These are phyloP conservation scores for Gila orcuttii DNA, from an alignment of 2,113 vertebrate genomes.

Conservation along the genomic window DNA sequence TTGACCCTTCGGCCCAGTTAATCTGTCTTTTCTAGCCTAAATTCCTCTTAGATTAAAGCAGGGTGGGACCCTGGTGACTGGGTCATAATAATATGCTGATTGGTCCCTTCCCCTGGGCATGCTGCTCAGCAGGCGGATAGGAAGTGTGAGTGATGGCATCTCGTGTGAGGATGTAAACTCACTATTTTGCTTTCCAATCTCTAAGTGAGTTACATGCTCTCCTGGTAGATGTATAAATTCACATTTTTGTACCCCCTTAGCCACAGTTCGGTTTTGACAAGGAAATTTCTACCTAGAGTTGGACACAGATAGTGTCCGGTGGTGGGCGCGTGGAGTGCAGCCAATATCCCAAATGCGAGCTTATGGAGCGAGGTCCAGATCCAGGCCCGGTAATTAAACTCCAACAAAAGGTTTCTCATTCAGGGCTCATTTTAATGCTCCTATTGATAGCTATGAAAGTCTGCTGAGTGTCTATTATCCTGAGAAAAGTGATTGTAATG, in stretches of 20 bases:
- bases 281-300: background rate
- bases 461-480: constrained; percentile 49
- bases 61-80: constrained; percentile 48
- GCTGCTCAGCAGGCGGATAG: constrained; percentile 42
- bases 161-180: background rate
- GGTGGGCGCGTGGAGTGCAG: background rate
- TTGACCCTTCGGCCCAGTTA: constrained; percentile 47
- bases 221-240: background rate
- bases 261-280: background rate
- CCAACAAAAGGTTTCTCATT: constrained; percentile 42
- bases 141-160: constrained; percentile 50
- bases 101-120: constrained; percentile 34
- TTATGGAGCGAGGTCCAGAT: constrained; percentile 17
- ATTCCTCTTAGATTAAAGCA: constrained; percentile 52
- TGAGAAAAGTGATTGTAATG: constrained; percentile 27
- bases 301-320: constrained; percentile 11
- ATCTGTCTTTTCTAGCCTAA: constrained; percentile 37
- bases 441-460: constrained; percentile 51
- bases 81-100: constrained; percentile 51
- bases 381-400: constrained; percentile 48
- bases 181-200: background rate
- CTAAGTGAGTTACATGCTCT: background rate
- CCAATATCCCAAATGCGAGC: background rate
- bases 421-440: constrained; percentile 43
- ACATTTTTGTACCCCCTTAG: background rate